Conservation (phyloP, 2,888 invertebrate species). For the Archips crataeganus region DNA sequence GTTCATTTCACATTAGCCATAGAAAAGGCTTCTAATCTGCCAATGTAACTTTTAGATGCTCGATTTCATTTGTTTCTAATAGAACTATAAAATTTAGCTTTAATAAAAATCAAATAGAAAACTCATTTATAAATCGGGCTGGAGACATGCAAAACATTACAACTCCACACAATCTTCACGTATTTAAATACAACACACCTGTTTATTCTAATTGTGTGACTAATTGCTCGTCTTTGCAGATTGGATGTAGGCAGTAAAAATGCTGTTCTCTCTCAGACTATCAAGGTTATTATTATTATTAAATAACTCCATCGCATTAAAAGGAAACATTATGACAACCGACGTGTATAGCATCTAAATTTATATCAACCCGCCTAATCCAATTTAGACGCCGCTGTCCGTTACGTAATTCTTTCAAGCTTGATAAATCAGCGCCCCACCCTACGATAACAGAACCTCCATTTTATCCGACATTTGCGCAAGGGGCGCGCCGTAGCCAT, state of each 20-base stretch:
- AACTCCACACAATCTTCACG: too few relatives aligned
- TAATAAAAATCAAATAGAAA: too few relatives aligned
- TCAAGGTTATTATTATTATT: background rate
- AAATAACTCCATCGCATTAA: background rate
- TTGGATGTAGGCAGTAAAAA: background rate
- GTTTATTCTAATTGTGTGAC: too few relatives aligned
- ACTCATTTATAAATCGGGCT: too few relatives aligned
- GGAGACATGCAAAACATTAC: too few relatives aligned
- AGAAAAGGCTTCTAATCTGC: too few relatives aligned
- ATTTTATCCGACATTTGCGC: constrained; percentile 74
- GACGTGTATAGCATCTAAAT: background rate
- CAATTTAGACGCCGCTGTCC: constrained; percentile 59
- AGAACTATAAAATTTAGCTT: too few relatives aligned
- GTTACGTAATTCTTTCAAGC: constrained; percentile 56
- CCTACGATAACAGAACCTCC: constrained; percentile 64
- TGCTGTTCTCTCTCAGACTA: background rate
- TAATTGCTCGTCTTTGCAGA: too few relatives aligned
- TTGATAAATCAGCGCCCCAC: constrained; percentile 78
- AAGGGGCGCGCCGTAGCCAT: constrained; percentile 69
- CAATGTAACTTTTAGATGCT: too few relatives aligned
- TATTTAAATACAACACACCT: too few relatives aligned
- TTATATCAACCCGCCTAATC: constrained; percentile 46
- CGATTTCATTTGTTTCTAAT: too few relatives aligned
- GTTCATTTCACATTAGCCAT: too few relatives aligned
- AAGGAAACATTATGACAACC: background rate